Percentiles rank a stretch among this genome's conserved stretches.
phyloP scores from a whole-genome alignment of 2,888 invertebrate species.

The Orthonychiurus folsomi region DNA sequence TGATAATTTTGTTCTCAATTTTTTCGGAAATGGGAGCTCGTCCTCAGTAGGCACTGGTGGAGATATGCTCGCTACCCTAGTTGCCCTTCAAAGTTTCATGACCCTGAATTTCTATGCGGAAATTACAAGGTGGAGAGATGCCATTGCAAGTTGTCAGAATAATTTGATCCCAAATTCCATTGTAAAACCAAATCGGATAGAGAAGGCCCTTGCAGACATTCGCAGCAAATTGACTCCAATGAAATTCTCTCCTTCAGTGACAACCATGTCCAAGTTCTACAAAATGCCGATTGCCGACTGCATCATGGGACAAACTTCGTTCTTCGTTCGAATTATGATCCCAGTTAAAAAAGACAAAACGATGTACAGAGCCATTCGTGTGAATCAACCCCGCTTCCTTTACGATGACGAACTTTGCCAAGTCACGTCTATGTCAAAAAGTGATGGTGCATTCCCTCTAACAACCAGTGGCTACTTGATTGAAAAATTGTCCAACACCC shows the following conservation, averaged over 20 bases:
- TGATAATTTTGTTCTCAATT: conserved; percentile 24
- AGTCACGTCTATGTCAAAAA: conserved; percentile 2
- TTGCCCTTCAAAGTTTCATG: conserved; percentile 25
- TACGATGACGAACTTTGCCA: conserved; percentile 18
- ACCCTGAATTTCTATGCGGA: conserved; percentile 23
- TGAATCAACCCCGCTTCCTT: conserved; percentile 25
- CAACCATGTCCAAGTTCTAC: conserved; percentile 23
- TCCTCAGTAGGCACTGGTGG: conserved; percentile 12
- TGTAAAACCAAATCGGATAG: conserved; percentile 22
- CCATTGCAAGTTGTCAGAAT: conserved; percentile 27
- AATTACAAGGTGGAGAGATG: conserved; percentile 25
- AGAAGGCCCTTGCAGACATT: conserved; percentile 23
- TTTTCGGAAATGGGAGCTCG: conserved; percentile 20
- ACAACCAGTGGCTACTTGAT: not conserved
- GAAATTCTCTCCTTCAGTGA: conserved; percentile 17
- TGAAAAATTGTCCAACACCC: not conserved
- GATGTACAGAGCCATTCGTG: conserved; percentile 17
- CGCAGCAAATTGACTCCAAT: conserved; percentile 16
- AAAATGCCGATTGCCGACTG: conserved; percentile 31
- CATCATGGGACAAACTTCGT: conserved; percentile 17
- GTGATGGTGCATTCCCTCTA: not conserved
- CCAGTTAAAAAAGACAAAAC: conserved; percentile 19
- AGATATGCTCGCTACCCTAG: conserved; percentile 25
- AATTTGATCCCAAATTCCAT: conserved; percentile 28
- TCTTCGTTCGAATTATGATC: conserved; percentile 27